A percentile compares a stretch with the other conserved stretches of the same genome.
These are phyloP conservation scores for Spermophilus dauricus DNA, from an alignment of 2,113 vertebrate species.

Conservation along the genomic window DNA sequence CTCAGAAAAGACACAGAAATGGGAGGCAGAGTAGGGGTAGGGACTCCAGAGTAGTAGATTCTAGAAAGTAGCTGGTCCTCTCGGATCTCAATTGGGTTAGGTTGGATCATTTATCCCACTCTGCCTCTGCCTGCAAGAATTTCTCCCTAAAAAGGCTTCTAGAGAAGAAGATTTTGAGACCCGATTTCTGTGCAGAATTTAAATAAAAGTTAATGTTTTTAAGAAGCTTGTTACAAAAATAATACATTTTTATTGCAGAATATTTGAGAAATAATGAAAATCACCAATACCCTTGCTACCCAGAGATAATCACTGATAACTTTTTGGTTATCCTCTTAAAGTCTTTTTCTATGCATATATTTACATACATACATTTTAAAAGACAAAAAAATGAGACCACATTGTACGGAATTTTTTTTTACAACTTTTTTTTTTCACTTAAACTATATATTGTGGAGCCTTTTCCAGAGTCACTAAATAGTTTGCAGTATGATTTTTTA, in stretches of 20 bases:
- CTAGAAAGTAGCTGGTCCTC: not conserved
- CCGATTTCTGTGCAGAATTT: conserved; percentile 50
- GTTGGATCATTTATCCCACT: rapidly evolving
- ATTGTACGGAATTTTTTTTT: not conserved
- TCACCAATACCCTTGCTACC: conserved; percentile 20
- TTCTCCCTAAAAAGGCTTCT: not conserved
- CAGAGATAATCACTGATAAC: conserved; percentile 77
- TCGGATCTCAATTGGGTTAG: rapidly evolving
- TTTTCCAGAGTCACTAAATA: conserved; percentile 60
- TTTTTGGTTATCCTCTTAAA: conserved; percentile 71
- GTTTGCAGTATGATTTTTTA: conserved; percentile 42
- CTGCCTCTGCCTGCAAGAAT: not conserved
- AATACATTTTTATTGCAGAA: conserved; percentile 70
- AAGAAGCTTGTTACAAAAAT: conserved; percentile 75
- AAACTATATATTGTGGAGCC: conserved; percentile 48
- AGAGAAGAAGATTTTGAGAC: not conserved
- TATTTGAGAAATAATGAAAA: conserved; percentile 75
- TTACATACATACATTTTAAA: conserved; percentile 71
- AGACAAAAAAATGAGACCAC: not conserved
- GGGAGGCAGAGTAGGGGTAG: not conserved
- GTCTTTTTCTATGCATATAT: conserved; percentile 72
- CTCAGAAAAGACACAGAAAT: conserved; percentile 50
- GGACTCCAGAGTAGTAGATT: not conserved
- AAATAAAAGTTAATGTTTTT: conserved; percentile 76
- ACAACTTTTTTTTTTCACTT: not conserved